Evolutionary conservation across 2,888 invertebrate genomes (phyloP).

Genomic region (Cheilosia scutellata): DNA sequence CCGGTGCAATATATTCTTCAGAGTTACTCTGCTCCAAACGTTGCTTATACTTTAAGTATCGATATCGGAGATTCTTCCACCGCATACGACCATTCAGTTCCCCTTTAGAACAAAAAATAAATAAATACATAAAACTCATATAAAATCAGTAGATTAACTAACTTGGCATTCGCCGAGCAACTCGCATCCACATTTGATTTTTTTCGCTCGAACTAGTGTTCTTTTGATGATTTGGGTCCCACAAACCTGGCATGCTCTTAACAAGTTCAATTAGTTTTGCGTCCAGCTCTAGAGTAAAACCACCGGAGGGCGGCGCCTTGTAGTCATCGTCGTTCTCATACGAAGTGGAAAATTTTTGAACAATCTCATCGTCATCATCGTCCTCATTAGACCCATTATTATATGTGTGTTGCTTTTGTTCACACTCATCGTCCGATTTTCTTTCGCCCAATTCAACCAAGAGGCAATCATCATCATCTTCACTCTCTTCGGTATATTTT

Average conservation of each 20-base stretch:
- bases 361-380: constrained; percentile 54
- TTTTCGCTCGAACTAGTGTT: not conserved
- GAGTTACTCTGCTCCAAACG: constrained; percentile 58
- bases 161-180: constrained; percentile 56
- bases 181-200: constrained; percentile 35
- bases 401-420: not conserved
- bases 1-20: not conserved
- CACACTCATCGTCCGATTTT: constrained; percentile 32
- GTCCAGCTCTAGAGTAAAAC: constrained; percentile 43
- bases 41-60: constrained; percentile 80
- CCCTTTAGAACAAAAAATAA: constrained; percentile 18
- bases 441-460: constrained; percentile 55
- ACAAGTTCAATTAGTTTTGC: constrained; percentile 45
- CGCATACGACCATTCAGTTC: constrained; percentile 79
- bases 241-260: constrained; percentile 25
- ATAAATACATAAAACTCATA: not conserved
- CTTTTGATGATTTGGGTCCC: constrained; percentile 41
- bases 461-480: constrained; percentile 53
- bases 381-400: constrained; percentile 43
- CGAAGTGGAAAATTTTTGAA: constrained; percentile 30
- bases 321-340: constrained; percentile 58
- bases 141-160: not conserved
- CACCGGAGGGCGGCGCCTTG: not conserved
- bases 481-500: not conserved
- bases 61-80: constrained; percentile 81